Conservation (phyloP, 2,113 vertebrate genomes). For the Anolis carolinensis region DNA sequence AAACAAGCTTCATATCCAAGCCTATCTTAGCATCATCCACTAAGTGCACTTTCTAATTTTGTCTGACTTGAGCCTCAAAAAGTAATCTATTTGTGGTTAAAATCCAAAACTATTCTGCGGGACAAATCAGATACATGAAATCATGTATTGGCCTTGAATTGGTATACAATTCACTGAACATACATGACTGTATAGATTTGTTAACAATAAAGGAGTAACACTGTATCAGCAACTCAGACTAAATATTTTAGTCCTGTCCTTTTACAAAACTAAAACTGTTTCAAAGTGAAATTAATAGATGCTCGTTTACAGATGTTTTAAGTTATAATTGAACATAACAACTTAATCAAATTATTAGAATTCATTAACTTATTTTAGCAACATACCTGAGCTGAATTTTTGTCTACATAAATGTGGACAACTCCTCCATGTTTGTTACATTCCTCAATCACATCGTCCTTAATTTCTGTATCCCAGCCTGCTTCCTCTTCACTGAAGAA, state of each 20-base stretch:
- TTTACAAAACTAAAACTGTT: neutral
- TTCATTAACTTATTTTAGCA: neutral
- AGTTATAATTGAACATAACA: neutral
- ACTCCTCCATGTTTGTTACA: slow-evolving; percentile 98
- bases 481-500: slow-evolving; percentile 86
- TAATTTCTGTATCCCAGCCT: slow-evolving; percentile 95
- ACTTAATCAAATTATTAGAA: neutral
- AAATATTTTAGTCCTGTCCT: neutral
- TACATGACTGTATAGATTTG: neutral
- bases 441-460: slow-evolving; percentile 96
- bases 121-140: neutral
- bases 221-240: neutral
- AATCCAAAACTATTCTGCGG: neutral
- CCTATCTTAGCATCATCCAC: too few species aligned
- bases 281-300: too few species aligned
- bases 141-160: neutral
- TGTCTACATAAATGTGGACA: slow-evolving; percentile 96
- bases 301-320: neutral
- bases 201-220: neutral
- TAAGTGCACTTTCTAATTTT: neutral
- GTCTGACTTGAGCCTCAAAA: neutral
- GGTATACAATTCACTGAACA: neutral
- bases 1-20: too few species aligned
- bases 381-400: slow-evolving; percentile 92
- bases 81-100: neutral